These are phyloP conservation scores for Sitobion miscanthi DNA, from an alignment of 1,140 invertebrate species.

Conservation along the genomic window DNA sequence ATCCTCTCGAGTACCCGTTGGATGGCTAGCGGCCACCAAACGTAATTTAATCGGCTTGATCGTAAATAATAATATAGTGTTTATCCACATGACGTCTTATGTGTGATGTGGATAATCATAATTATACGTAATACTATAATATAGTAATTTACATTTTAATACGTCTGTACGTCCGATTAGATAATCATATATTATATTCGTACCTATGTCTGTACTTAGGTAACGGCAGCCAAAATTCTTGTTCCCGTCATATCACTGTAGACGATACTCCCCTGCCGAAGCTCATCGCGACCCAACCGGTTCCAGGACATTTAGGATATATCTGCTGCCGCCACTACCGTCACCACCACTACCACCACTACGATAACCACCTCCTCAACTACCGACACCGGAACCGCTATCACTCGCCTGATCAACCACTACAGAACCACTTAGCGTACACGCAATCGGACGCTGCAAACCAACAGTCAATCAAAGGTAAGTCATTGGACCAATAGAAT, in stretches of 20 bases:
- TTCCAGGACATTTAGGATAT: not conserved
- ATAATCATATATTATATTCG: not conserved
- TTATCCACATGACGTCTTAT: not conserved
- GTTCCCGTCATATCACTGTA: not conserved
- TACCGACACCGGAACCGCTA: not conserved
- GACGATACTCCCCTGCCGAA: not conserved
- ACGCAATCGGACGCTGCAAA: constrained; percentile 6
- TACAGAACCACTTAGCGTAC: not conserved
- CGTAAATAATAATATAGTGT: not conserved
- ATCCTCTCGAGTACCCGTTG: not conserved
- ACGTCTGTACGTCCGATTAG: not conserved
- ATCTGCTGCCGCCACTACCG: not conserved
- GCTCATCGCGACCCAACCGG: not conserved
- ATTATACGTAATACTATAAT: not conserved
- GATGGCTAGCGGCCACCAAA: constrained; percentile 11
- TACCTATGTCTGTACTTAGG: not conserved
- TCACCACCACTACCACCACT: not conserved
- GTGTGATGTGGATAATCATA: not conserved
- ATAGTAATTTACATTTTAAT: not conserved
- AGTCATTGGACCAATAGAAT: not conserved
- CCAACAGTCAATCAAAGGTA: constrained; percentile 50
- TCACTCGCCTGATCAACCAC: not conserved
- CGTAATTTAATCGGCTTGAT: not conserved
- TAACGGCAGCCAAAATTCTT: not conserved
- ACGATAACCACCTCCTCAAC: not conserved